Percentiles rank a stretch among this genome's conserved stretches.
Conservation (phyloP, 2,888 invertebrate genomes). For the Poecilobothrus nobilitatus region DNA sequence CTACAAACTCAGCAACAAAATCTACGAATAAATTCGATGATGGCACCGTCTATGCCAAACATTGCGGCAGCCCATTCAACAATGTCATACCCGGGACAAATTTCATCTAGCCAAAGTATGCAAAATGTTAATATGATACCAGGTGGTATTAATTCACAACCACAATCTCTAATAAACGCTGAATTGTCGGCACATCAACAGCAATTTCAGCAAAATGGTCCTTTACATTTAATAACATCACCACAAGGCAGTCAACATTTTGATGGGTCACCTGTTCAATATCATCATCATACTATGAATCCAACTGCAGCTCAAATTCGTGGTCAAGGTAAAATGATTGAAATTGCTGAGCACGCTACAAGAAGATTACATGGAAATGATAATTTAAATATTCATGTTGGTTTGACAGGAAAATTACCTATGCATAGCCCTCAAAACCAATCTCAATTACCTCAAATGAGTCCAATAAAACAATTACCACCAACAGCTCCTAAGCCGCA, state of each 20-base stretch:
- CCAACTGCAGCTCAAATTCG: constrained; percentile 34
- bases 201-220: constrained; percentile 25
- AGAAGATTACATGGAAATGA: constrained; percentile 49
- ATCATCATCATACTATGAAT: constrained; percentile 27
- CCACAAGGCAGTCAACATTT: background rate
- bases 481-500: constrained; percentile 53
- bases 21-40: constrained; percentile 40
- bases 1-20: constrained; percentile 34
- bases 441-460: constrained; percentile 25
- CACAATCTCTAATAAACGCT: constrained; percentile 17
- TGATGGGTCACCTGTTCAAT: constrained; percentile 17
- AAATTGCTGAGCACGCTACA: constrained; percentile 74
- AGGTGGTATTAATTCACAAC: constrained; percentile 14
- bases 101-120: constrained; percentile 43
- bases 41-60: constrained; percentile 45
- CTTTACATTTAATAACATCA: background rate
- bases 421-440: constrained; percentile 24
- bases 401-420: constrained; percentile 21
- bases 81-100: constrained; percentile 27
- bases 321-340: constrained; percentile 60
- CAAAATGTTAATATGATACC: constrained; percentile 41
- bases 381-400: constrained; percentile 34
- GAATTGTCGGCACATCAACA: constrained; percentile 21
- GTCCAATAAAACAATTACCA: constrained; percentile 48
- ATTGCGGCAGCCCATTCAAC: constrained; percentile 35